Base-by-base conservation (phyloP, 2,797 vertebrate species). In the Lepidocolaptes lacrymiger region DNA sequence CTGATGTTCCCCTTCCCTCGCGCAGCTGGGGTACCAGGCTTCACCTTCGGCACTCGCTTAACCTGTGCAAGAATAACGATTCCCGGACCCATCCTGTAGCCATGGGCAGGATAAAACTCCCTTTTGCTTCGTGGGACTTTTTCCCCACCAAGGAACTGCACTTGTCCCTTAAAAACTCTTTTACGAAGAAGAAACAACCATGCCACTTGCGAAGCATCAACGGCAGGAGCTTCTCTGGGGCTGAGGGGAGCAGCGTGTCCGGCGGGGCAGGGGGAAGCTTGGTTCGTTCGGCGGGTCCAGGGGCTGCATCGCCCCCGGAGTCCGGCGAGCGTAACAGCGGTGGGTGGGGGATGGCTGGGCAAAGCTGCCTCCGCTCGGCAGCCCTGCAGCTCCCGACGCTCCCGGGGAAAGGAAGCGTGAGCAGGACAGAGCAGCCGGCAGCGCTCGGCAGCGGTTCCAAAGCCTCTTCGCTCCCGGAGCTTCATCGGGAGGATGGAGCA, bases 21-120 rank as follows among this genome's bases (percentile, higher is more conserved):
- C 41, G 61, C 58, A 44, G 22, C 44, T 32, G 61, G 58, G 36
- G 36, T 62, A 63, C 36, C 30, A 52, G 20, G n/a, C 59, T 93
- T 69, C 72, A 37, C 44, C 78, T 76, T 26, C 41, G 69, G 39
- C 30, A 87, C 49, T 19, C 64, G 7, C 44, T 68, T 30, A 74
- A 64, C 7, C 75, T 71, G 61, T 41, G 19, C 52, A 77, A 77
- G 59, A 76, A 87, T 62, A 96, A 96, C 95, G 86, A 94, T 83
- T 96, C 41, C 46, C 15, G 8, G 37, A n/a, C 75, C 62, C 49
- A 24, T n/a, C 37, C 37, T 12, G 5, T 8, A 68, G 49, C 26
- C 52, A 44, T 14, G 46, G 9, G 26, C 22, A 7, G 81, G 64
- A 58, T 17, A 30, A 74, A 74, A 20, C 11, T 64, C 74, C 28